Percentiles rank a stretch among this genome's conserved stretches.
These are phyloP conservation scores for Drosophila mercatorum DNA, from an alignment of 2,888 invertebrate species.

Conservation along the genomic window DNA sequence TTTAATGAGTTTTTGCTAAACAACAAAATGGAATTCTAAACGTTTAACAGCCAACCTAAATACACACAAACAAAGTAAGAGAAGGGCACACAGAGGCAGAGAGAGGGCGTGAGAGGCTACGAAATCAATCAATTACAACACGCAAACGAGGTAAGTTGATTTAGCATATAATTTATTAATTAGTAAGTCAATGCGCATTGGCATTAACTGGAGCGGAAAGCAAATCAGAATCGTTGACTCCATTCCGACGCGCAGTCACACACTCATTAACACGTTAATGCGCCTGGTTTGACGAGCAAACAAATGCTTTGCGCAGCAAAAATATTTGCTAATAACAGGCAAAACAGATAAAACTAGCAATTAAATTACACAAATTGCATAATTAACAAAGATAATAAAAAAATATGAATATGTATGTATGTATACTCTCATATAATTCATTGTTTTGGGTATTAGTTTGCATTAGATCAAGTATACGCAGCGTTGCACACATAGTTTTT, in stretches of 20 bases:
- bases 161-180: constrained; percentile 56
- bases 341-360: not conserved
- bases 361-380: not conserved
- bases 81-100: not conserved
- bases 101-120: not conserved
- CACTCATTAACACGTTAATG: constrained; percentile 1
- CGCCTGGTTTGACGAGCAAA: not conserved
- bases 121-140: constrained; percentile 64
- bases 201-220: constrained; percentile 49
- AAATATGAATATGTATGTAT: not conserved
- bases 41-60: constrained; percentile 18
- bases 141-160: constrained; percentile 66
- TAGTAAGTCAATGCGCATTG: constrained; percentile 49
- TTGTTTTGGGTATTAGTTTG: too few species aligned
- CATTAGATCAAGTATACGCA: not conserved
- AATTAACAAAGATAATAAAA: not conserved
- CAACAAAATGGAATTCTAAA: constrained; percentile 24
- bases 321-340: not conserved
- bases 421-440: not conserved
- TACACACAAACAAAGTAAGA: constrained; percentile 8
- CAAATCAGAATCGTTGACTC: constrained; percentile 30
- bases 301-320: not conserved
- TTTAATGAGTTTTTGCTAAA: constrained; percentile 48
- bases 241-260: constrained; percentile 10
- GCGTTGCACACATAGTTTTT: not conserved